These are phyloP conservation scores for Danionella cerebrum DNA, from an alignment of 2,113 vertebrate genomes.

Conservation along the genomic window DNA sequence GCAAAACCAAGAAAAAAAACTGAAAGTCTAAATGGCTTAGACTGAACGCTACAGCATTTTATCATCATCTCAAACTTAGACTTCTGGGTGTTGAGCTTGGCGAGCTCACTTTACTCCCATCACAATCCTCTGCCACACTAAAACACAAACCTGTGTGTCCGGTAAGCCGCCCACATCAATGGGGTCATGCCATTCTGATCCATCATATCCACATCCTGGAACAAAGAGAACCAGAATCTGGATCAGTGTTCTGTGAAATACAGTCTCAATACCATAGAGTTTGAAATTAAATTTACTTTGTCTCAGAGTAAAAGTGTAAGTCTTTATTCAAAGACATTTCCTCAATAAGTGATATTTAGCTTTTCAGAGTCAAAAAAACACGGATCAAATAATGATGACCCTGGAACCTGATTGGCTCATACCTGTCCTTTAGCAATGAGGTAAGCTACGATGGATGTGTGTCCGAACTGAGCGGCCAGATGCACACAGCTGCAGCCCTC, in stretches of 20 bases:
- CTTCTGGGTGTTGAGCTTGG: too few species aligned
- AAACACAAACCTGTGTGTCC: conserved; percentile 82
- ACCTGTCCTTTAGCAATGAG: conserved; percentile 99
- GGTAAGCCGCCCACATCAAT: conserved; percentile 98
- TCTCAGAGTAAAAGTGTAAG: too few species aligned
- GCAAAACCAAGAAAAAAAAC: not conserved
- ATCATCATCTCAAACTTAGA: too few species aligned
- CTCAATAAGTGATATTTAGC: too few species aligned
- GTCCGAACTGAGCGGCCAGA: conserved; percentile 95
- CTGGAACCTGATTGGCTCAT: conserved; percentile 16
- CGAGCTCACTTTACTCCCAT: too few species aligned
- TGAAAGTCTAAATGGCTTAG: not conserved
- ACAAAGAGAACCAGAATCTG: not conserved
- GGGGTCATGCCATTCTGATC: conserved; percentile 99
- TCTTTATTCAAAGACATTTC: too few species aligned
- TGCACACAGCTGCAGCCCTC: conserved; percentile 98
- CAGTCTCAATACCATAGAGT: too few species aligned
- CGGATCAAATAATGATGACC: not conserved
- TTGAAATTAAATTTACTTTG: too few species aligned
- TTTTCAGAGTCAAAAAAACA: too few species aligned
- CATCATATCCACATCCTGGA: conserved; percentile 98
- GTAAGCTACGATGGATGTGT: conserved; percentile 98
- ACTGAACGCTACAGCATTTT: too few species aligned
- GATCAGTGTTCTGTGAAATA: not conserved
- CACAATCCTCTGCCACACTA: too few species aligned